These are phyloP conservation scores for Solea solea DNA, from an alignment of 2,113 vertebrate genomes.

Conservation along the genomic window DNA sequence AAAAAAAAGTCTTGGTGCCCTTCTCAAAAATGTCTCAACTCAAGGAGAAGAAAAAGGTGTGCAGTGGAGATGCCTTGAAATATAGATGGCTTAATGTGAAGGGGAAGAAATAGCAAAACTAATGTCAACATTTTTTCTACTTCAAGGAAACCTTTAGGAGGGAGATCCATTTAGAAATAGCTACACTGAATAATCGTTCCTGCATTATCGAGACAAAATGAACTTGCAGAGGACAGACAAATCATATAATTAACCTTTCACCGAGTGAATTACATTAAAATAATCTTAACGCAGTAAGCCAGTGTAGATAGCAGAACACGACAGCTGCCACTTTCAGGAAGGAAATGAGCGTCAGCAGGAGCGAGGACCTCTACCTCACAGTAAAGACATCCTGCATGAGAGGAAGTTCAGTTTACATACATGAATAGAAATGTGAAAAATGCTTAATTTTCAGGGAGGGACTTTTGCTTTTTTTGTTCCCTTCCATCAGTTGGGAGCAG, in stretches of 20 bases:
- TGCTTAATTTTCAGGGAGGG: constrained; percentile 44
- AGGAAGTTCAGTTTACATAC: constrained; percentile 31
- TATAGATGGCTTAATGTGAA: no score
- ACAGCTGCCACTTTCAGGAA: constrained; percentile 1
- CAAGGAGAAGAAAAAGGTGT: neutral
- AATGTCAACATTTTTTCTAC: no score
- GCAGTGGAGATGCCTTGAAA: no score
- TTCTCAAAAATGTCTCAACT: constrained; percentile 3
- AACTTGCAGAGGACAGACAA: neutral
- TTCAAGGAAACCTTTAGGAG: no score
- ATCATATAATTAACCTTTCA: constrained; percentile 12
- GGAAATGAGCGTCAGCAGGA: constrained; percentile 6
- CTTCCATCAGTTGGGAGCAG: constrained; percentile 62
- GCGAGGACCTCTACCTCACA: constrained; percentile 1
- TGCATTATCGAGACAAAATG: constrained; percentile 5
- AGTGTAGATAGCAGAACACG: constrained; percentile 9
- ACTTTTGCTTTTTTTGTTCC: constrained; percentile 37
- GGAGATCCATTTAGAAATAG: no score
- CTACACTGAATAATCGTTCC: no score
- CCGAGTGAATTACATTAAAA: constrained; percentile 27
- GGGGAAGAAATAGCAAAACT: no score
- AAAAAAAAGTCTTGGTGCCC: no score
- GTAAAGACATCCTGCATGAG: constrained; percentile 9
- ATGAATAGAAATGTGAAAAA: constrained; percentile 61
- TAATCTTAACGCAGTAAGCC: constrained; percentile 14